A percentile compares a stretch with the other conserved stretches of the same genome.
These are phyloP conservation scores for Antrozous pallidus DNA, from an alignment of 2,797 vertebrate genomes.

Conservation along the genomic window DNA sequence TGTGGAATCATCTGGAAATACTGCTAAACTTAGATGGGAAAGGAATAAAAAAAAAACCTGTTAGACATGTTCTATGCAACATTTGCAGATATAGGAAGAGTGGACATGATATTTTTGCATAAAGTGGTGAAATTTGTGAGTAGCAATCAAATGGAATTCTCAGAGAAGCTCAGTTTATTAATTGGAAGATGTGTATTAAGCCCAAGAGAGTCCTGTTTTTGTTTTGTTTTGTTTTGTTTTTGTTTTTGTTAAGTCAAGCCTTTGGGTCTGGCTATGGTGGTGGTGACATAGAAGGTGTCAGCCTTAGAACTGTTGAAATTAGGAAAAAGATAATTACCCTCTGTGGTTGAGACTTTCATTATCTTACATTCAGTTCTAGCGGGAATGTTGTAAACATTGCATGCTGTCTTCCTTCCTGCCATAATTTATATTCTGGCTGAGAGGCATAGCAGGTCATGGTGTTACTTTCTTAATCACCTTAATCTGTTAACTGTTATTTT, in stretches of 20 bases:
- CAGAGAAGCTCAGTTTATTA: neutral
- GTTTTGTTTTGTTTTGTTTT: no score
- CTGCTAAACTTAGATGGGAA: neutral
- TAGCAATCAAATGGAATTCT: neutral
- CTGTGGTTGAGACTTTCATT: neutral
- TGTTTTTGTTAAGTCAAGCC: neutral
- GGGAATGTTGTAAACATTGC: neutral
- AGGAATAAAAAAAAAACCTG: neutral
- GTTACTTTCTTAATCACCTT: neutral
- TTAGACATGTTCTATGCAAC: neutral
- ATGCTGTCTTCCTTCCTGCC: neutral
- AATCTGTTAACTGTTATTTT: conserved; percentile 3
- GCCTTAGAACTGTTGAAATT: neutral
- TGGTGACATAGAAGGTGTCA: neutral
- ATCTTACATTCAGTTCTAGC: neutral
- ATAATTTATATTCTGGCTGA: conserved; percentile 5
- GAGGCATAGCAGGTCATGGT: neutral
- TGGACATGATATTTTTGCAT: neutral
- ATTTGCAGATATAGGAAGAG: neutral
- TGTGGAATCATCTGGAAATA: conserved; percentile 15
- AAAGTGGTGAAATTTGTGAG: neutral
- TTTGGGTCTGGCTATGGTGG: neutral
- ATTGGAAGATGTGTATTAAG: neutral
- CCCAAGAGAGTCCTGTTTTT: neutral
- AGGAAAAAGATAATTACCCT: neutral